Evolutionary conservation across 2,888 invertebrate species (phyloP), one percentile per base, ranked within the genome.

Genomic region (Acleris sparsana): DNA sequence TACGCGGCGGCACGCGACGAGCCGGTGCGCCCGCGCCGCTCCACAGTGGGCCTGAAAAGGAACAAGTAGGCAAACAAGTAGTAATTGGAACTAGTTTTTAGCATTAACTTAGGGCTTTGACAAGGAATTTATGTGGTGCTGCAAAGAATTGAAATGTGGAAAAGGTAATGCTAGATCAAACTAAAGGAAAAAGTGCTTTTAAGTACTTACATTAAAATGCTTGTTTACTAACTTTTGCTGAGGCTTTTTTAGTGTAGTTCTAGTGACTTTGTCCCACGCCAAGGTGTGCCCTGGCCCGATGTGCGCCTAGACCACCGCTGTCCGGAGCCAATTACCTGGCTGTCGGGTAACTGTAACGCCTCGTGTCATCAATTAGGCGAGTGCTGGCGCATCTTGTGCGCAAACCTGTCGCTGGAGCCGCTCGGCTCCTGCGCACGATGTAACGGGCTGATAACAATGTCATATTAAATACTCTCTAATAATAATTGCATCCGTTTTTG

Each of bases 261-360:
- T 46, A 46, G 46, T 17, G 16, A 17, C 46, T 17, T 16, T 46
- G 46, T 44, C 17, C 16, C n/a, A 39, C 46, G 6, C 6, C 16
- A 46, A 46, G 46, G 46, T 46, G 17, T 46, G 46, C 17, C 46
- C 46, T 16, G 20, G 17, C 13, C 49, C 51, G n/a, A 29, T 18
- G 43, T 51, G 58, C 75, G 76, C 77, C 76, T 80, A 78, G 78
- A 78, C 77, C 80, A 79, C 75, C 73, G 69, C 69, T 69, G 62
- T 53, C 68, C 72, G 72, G 77, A 75, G 77, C 79, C 85, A 85
- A 85, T 88, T 88, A 86, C 77, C 70, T 72, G 74, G 73, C 75
- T 82, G 79, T 82, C 82, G 83, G 80, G 83, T 82, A 84, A 88
- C 87, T 85, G 86, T 87, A 84, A 84, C 85, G 83, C 82, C 79